phyloP scores from a whole-genome alignment of 2,797 vertebrate species.

The Allobates femoralis region DNA sequence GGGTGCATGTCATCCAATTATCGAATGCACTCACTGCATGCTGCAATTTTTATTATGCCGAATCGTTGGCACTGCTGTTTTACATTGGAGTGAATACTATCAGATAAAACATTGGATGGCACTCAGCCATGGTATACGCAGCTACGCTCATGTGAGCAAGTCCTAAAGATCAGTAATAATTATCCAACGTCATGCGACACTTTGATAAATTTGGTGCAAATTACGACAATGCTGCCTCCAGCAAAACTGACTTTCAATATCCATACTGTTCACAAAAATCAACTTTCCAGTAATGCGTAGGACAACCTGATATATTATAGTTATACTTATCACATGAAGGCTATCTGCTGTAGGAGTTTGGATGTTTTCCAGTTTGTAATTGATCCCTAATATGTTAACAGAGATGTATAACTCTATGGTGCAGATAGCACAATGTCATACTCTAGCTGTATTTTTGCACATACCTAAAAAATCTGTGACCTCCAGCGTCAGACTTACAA shows the following conservation, averaged over 20 bases:
- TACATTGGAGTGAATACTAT: no score
- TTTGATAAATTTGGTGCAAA: background rate
- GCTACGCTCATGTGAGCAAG: no score
- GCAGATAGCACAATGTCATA: background rate
- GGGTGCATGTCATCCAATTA: no score
- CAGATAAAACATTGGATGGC: no score
- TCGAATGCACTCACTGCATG: no score
- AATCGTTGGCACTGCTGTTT: no score
- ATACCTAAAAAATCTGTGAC: constrained; percentile 35
- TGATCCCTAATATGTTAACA: background rate
- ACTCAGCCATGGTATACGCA: no score
- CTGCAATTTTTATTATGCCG: no score
- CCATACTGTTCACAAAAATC: background rate
- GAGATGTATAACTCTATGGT: background rate
- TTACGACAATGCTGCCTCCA: background rate
- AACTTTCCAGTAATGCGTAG: background rate
- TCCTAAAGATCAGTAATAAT: no score
- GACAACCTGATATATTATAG: background rate
- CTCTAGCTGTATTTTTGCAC: background rate
- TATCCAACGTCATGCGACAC: background rate
- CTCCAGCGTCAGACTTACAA: background rate
- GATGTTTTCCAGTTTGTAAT: background rate
- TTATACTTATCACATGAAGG: background rate
- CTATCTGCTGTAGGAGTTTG: background rate
- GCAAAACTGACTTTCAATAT: no score